Conservation (phyloP, 2,113 vertebrate species). For the Amblyopsis rosae region DNA sequence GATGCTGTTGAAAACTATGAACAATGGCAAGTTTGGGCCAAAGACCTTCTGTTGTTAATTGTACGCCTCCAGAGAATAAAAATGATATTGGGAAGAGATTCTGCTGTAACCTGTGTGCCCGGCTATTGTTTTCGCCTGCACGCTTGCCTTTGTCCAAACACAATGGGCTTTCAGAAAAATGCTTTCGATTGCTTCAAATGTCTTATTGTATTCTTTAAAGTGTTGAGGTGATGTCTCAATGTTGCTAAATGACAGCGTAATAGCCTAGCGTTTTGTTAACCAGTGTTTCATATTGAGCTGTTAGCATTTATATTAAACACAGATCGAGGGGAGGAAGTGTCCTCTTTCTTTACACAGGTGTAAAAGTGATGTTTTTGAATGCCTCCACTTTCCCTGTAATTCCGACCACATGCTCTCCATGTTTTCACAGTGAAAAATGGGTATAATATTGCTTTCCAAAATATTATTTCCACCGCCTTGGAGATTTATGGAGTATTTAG, state of each 20-base stretch:
- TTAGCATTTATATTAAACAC: conserved; percentile 12
- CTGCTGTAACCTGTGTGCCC: too few relatives aligned
- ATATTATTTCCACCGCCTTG: conserved; percentile 34
- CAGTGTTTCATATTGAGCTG: conserved; percentile 7
- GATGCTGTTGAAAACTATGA: too few relatives aligned
- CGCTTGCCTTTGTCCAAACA: background rate
- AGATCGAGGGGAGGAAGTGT: conserved; percentile 23
- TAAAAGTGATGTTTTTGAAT: conserved; percentile 7
- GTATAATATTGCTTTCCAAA: conserved; percentile 45
- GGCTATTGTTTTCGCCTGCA: background rate
- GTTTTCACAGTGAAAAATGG: conserved; percentile 30
- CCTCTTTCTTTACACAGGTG: conserved; percentile 9
- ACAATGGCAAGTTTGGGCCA: too few relatives aligned
- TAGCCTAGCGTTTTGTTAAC: background rate
- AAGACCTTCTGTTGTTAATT: too few relatives aligned
- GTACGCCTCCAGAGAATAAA: too few relatives aligned
- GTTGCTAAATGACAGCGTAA: too few relatives aligned
- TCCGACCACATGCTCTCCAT: conserved; percentile 48
- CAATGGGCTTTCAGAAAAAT: background rate
- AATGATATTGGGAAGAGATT: too few relatives aligned
- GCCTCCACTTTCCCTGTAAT: conserved; percentile 40
- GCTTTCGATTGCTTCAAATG: background rate
- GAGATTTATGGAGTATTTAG: conserved; percentile 31
- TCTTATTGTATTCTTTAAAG: background rate
- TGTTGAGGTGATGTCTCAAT: background rate